Conservation (phyloP, 2,888 invertebrate species). For the Norana najaformis region DNA sequence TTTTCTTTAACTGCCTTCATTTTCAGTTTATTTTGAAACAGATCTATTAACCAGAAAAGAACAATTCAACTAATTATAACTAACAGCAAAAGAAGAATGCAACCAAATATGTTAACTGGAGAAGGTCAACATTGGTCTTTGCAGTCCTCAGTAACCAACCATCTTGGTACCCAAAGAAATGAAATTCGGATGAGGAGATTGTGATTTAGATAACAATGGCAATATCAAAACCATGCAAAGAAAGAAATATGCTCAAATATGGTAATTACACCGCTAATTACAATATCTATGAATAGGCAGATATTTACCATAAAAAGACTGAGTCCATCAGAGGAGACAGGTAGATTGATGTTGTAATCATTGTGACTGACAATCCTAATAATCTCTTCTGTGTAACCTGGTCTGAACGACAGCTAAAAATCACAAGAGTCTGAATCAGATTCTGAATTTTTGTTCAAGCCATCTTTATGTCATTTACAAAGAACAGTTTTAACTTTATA, state of each 20-base stretch:
- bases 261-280: not conserved
- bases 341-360: not conserved
- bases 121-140: too few relatives aligned
- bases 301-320: slow-evolving; percentile 13
- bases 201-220: not conserved
- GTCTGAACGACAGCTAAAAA: not conserved
- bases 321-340: not conserved
- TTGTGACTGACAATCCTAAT: not conserved
- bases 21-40: too few relatives aligned
- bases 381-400: not conserved
- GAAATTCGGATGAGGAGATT: not conserved
- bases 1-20: not conserved
- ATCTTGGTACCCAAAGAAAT: too few relatives aligned
- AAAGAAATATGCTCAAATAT: not conserved
- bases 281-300: not conserved
- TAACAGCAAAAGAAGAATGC: too few relatives aligned
- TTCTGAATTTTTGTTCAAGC: not conserved
- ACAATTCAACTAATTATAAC: too few relatives aligned
- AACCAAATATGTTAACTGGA: too few relatives aligned
- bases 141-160: too few relatives aligned
- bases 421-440: not conserved
- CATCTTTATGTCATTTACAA: not conserved
- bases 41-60: too few relatives aligned
- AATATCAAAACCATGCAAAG: not conserved
- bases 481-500: too few relatives aligned